These are phyloP conservation scores for Papilio aristodemus DNA, from an alignment of 1,140 invertebrate genomes.

Conservation along the genomic window DNA sequence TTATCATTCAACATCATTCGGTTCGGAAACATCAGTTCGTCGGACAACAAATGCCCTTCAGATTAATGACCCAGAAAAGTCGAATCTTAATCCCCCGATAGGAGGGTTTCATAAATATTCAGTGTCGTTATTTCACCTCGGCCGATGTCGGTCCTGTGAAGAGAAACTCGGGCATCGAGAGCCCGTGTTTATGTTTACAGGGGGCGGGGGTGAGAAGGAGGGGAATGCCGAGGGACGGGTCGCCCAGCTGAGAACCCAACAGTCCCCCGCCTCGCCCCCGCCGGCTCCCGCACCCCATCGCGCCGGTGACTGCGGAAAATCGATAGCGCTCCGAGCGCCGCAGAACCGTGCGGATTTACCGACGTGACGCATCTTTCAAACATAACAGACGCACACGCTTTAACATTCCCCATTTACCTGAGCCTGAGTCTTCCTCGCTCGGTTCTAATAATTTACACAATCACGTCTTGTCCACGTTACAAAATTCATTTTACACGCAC, in stretches of 20 bases:
- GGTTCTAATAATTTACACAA: slow-evolving; percentile 40
- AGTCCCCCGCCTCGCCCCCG: slow-evolving; percentile 35
- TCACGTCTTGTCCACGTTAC: slow-evolving; percentile 27
- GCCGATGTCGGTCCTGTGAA: slow-evolving; percentile 68
- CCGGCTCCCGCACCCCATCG: slow-evolving; percentile 34
- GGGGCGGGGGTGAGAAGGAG: slow-evolving; percentile 39
- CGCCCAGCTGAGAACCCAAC: slow-evolving; percentile 61
- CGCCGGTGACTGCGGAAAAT: slow-evolving; percentile 65
- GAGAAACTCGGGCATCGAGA: slow-evolving; percentile 45
- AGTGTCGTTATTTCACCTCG: slow-evolving; percentile 75
- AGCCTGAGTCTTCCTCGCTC: slow-evolving; percentile 39
- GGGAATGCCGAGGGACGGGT: slow-evolving; percentile 34
- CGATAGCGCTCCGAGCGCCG: slow-evolving; percentile 68
- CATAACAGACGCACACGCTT: slow-evolving; percentile 41
- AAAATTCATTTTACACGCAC: slow-evolving; percentile 30
- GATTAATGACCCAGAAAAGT: slow-evolving; percentile 71
- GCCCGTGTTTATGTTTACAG: slow-evolving; percentile 77
- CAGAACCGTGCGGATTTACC: slow-evolving; percentile 60
- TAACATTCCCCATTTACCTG: slow-evolving; percentile 38
- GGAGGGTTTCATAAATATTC: slow-evolving; percentile 75
- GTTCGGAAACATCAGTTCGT: slow-evolving; percentile 36
- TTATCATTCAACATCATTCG: slow-evolving; percentile 24
- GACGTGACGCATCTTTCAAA: slow-evolving; percentile 56
- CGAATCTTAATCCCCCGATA: slow-evolving; percentile 71
- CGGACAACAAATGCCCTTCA: slow-evolving; percentile 50